Evolutionary conservation across 2,888 invertebrate species (phyloP), one percentile per base, ranked within the genome.

Genomic region (Scaptomyza flava): DNA sequence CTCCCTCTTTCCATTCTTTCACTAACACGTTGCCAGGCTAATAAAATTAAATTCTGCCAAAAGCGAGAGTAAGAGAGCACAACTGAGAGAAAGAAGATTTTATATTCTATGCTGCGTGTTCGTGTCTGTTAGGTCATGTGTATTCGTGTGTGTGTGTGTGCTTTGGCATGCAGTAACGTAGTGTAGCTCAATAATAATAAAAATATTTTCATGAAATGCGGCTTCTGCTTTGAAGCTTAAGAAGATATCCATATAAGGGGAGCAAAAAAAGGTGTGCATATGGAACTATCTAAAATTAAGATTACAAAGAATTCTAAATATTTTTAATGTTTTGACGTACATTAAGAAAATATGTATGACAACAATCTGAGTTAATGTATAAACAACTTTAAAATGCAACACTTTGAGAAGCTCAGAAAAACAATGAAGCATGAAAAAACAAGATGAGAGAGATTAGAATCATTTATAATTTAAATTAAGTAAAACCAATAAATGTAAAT

Each of bases 181-280:
- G 67, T 78, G 63, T 51, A 67, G 77, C 79, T 86, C 75, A 77
- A 86, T 87, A 90, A 75, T 72, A 83, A 89, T 87, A 88, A 78
- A 89, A 88, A 89, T 87, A 79, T 85, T 88, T 89, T 68, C 63
- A 69, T 82, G 81, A 82, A 78, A 87, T 79, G 68, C 68, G 78
- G 69, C 68, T 66, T 56, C 27, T 43, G 34, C 60, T 71, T 73
- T 72, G 73, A 61, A 57, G 46, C 58, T 11, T n/a, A 50, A 42
- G 42, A 38, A 36, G 14, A n/a, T 48, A 17, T 41, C 30, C 30
- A 30, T 6, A 20, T 9, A 11, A 23, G 5, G 7, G 5, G n/a
- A 54, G 54, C 38, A 20, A n/a, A 42, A 30, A 12, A 31, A 7
- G 27, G 27, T 27, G 27, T 27, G 27, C 36, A 36, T 31, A 31